Base-by-base conservation (phyloP, 2,797 vertebrate species). In the Carcharodon carcharias region DNA sequence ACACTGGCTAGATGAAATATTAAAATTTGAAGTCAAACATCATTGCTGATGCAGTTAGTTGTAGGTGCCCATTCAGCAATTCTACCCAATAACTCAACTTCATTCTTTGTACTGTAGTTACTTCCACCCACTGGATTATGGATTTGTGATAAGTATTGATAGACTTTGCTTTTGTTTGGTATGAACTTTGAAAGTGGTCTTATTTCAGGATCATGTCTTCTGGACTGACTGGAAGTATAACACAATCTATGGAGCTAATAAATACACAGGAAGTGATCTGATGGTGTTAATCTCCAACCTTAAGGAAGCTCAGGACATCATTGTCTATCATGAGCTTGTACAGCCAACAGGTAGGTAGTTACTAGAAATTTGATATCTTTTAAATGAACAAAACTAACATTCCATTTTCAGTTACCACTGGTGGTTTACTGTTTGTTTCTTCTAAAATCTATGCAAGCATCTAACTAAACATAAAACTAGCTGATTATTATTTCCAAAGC, bases 191-290 rank as follows among this genome's bases (percentile, higher is more conserved):
- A 63, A 67, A 56, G 1, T 45, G 40, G 31, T 96, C 45, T n/a
- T 26, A 28, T 97, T 97, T 96, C 97, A 99, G 99, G 99, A 99
- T 97, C 98, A 98, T 21, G 98, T 99, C 45, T 99, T 98, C 97
- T 99, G 99, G 99, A 99, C 99, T 50, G 99, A 99, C 65, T 99
- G 99, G 1, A 99, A 99, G 97, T 99, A 98, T 50, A 98, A 99
- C 97, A 99, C 99, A 0, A 98, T 99, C 69, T 99, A 99, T 11
- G 98, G 99, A 0, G 99, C 99, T 67, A 99, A 99, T 97, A 99
- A 99, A 97, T 99, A 99, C 97, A 99, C 98, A 2, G 99, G 99
- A 85, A 97, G 97, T 0, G 99, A 99, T 58, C 96, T 99, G 96
- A 97, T 98, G 96, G 98, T 98, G 0, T 97, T 99, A 40, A 99